phyloP scores from a whole-genome alignment of 2,797 vertebrate species.

The Propithecus deckenii region DNA sequence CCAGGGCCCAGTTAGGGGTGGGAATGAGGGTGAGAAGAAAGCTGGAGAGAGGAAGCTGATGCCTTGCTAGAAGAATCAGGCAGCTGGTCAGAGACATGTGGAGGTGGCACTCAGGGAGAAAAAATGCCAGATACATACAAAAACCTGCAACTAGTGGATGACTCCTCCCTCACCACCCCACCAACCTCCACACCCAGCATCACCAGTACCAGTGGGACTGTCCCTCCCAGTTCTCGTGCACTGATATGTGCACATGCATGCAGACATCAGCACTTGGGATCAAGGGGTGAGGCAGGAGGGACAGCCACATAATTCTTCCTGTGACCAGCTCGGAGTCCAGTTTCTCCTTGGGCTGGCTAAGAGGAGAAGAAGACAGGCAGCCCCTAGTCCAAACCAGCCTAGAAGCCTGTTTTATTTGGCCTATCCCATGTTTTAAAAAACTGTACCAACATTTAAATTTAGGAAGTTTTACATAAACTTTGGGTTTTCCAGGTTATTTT shows the following conservation, averaged over 20 bases:
- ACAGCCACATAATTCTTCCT: neutral
- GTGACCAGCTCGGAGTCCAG: neutral
- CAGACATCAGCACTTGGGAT: neutral
- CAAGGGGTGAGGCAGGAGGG: neutral
- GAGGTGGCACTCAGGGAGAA: neutral
- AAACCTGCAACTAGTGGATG: neutral
- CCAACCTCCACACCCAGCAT: neutral
- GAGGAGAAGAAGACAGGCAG: neutral
- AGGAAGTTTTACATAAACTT: conserved; percentile 8
- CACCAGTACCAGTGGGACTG: neutral
- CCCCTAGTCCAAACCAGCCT: neutral
- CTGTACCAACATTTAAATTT: neutral
- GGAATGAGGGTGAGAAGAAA: neutral
- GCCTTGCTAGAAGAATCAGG: neutral
- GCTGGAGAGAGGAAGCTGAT: neutral
- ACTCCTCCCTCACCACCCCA: neutral
- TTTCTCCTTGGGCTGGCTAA: neutral
- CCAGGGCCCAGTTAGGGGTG: neutral
- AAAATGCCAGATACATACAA: neutral
- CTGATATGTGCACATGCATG: neutral
- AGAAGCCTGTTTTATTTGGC: neutral
- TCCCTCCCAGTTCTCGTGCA: neutral
- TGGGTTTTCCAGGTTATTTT: neutral
- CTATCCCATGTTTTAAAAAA: neutral
- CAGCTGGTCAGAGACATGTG: neutral